Conservation (phyloP, 2,797 vertebrate species). For the Myotis myotis region DNA sequence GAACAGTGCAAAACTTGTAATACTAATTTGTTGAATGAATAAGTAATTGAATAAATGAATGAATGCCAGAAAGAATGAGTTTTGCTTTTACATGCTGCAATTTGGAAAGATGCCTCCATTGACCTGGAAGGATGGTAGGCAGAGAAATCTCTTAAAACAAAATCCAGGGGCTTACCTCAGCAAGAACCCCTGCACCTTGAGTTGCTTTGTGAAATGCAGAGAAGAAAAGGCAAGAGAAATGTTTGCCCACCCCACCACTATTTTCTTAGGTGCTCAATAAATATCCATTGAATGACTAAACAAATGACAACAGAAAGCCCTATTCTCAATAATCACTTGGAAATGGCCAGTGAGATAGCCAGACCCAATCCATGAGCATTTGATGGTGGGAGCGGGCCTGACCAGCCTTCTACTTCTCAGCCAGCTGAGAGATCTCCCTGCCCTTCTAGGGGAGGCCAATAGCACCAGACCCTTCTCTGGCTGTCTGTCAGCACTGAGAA, state of each 20-base stretch:
- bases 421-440: background rate
- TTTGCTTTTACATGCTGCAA: background rate
- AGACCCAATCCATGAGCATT: fast-evolving
- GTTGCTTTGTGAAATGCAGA: background rate
- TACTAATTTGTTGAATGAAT: background rate
- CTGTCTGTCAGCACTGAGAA: fast-evolving
- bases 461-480: background rate
- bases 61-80: background rate
- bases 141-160: background rate
- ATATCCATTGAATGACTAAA: background rate
- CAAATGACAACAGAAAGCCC: background rate
- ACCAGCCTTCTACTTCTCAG: background rate
- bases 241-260: background rate
- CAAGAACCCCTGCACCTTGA: background rate
- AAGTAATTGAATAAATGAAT: background rate
- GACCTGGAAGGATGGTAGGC: background rate
- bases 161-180: background rate
- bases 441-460: background rate
- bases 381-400: background rate
- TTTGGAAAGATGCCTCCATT: background rate
- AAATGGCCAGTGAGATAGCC: background rate
- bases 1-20: background rate
- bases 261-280: background rate
- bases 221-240: background rate
- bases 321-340: background rate